Evolutionary conservation across 2,888 invertebrate species (phyloP), one percentile per base, ranked within the genome.

Genomic region (Amphipoea oculea): DNA sequence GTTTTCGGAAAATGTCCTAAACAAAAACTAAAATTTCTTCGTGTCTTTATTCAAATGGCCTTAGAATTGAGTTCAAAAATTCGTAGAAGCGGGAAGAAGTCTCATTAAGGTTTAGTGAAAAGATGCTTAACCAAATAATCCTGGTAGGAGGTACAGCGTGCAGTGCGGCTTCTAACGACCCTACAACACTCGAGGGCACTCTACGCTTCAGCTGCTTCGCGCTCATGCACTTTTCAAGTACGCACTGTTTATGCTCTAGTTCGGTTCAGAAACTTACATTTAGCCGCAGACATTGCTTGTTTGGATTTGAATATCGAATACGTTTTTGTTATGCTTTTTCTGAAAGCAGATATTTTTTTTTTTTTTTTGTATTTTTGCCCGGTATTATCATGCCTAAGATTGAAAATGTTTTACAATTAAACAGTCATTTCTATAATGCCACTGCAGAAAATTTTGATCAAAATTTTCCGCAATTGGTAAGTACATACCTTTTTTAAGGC

Each of bases 161-260:
- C 90, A 92, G 91, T 91, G 90, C 91, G 91, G 91, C 91, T 91
- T 88, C 92, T 95, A 95, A 95, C 95, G 94, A 94, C 94, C 93
- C 94, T 94, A 90, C 87, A 91, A 84, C 86, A 87, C 90, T 90
- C 88, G 91, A 95, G 95, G 86, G 93, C 92, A 83, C 95, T 95
- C 91, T 86, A 91, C 91, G 90, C 90, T 92, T 91, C 92, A 90
- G 92, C 92, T 92, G 93, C 94, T 94, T 92, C 91, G 90, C 92
- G 92, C 93, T 94, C 93, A 93, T 95, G 95, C 95, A 96, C 95
- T 95, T 95, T 95, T 95, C 93, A 95, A 96, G 95, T 95, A 93
- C 94, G 92, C 94, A 93, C 93, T 95, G 95, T 95, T 96, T 96
- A 95, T 94, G 95, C 94, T 95, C 94, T 89, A 95, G 93, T 95